A percentile compares a stretch with the other conserved stretches of the same genome.
These are phyloP conservation scores for Caenorhabditis sp. DNA, from an alignment of 2,888 invertebrate species.

Conservation along the genomic window DNA sequence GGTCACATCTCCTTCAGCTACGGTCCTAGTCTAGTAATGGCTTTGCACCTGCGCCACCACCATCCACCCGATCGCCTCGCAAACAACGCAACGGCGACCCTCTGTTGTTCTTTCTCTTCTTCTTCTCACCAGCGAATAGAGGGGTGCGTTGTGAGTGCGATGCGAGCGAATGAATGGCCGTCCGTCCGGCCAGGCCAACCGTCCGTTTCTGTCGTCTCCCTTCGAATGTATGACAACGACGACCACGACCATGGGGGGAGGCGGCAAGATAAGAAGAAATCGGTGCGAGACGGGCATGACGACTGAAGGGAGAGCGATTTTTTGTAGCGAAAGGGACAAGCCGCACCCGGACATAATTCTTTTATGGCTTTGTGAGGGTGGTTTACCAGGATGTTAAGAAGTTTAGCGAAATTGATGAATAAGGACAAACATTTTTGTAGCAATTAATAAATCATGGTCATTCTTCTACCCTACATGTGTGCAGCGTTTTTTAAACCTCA, in stretches of 20 bases:
- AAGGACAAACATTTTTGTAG: too few relatives aligned
- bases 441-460: too few relatives aligned
- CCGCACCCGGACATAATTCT: neutral
- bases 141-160: conserved; percentile 44
- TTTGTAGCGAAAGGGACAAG: neutral
- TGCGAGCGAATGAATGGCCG: conserved; percentile 39
- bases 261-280: conserved; percentile 48
- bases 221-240: conserved; percentile 36
- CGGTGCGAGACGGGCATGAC: conserved; percentile 8
- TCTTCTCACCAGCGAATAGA: conserved; percentile 22
- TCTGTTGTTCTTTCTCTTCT: conserved; percentile 15
- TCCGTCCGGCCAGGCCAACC: conserved; percentile 1
- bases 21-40: too few relatives aligned
- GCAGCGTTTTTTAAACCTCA: too few relatives aligned
- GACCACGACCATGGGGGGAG: neutral
- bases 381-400: too few relatives aligned
- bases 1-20: too few relatives aligned
- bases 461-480: too few relatives aligned
- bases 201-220: neutral
- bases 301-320: conserved; percentile 8
- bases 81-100: conserved; percentile 33
- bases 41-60: conserved; percentile 34
- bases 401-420: too few relatives aligned
- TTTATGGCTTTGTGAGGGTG: too few relatives aligned
- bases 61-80: conserved; percentile 40